Conservation (phyloP, 2,113 vertebrate species). For the Zosterops lateralis region DNA sequence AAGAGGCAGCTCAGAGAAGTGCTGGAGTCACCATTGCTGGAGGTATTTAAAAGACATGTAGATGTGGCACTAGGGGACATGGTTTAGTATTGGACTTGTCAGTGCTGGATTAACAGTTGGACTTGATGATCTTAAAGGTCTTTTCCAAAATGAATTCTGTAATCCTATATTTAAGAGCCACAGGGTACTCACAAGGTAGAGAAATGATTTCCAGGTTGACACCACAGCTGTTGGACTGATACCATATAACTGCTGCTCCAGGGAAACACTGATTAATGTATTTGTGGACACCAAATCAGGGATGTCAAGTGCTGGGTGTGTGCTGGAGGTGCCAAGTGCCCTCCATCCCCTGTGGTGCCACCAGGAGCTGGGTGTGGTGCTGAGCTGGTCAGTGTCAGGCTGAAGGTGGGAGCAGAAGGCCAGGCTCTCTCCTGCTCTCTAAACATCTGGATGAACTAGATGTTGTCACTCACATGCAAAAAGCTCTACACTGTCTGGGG, state of each 20-base stretch:
- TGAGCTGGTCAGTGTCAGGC: neutral
- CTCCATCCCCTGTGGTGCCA: fast-evolving
- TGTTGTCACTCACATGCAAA: neutral
- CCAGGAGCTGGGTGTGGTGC: fast-evolving
- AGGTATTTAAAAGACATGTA: neutral
- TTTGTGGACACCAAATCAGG: neutral
- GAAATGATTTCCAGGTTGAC: neutral
- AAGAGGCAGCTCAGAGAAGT: neutral
- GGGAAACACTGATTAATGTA: neutral
- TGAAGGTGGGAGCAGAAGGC: neutral
- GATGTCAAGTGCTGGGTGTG: neutral
- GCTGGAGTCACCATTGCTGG: neutral
- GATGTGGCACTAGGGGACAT: neutral
- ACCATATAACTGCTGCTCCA: neutral
- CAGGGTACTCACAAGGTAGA: neutral
- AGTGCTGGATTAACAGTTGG: neutral
- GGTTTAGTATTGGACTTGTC: neutral
- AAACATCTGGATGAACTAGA: neutral
- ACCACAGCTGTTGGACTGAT: neutral
- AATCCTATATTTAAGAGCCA: neutral
- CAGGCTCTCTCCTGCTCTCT: neutral
- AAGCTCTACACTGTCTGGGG: neutral
- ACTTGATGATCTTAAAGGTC: neutral
- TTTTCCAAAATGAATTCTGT: neutral
- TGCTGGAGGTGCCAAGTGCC: neutral